Percentiles rank a stretch among this genome's conserved stretches.
Evolutionary conservation across 2,797 vertebrate species (phyloP).

Genomic region (Simalia tracyae): DNA sequence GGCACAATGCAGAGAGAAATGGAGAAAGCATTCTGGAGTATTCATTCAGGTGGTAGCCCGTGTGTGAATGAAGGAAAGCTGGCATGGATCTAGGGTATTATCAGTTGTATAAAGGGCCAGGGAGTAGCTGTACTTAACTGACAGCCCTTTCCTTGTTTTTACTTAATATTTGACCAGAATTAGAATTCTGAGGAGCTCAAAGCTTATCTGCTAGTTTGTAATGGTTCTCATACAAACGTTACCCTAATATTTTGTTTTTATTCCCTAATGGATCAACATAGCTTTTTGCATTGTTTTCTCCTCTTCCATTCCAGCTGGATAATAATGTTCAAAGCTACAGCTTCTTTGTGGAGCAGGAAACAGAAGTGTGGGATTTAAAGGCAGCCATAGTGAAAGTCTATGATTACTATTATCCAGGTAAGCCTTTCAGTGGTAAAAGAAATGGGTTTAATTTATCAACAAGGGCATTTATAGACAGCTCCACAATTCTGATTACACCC

Average conservation of each 20-base stretch:
- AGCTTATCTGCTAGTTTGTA: neutral
- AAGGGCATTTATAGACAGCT: accelerated
- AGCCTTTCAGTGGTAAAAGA: neutral
- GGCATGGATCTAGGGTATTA: neutral
- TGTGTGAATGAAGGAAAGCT: neutral
- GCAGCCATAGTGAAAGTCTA: slow-evolving; percentile 63
- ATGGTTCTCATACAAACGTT: neutral
- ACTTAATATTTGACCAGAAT: neutral
- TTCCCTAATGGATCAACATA: neutral
- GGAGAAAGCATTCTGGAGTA: neutral
- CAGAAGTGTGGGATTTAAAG: slow-evolving; percentile 69
- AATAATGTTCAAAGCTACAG: slow-evolving; percentile 49
- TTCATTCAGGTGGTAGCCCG: neutral
- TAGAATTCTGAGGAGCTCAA: neutral
- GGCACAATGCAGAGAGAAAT: neutral
- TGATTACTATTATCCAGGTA: slow-evolving; percentile 73
- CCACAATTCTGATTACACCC: too few species aligned
- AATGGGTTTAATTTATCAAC: neutral
- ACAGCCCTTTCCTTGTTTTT: neutral
- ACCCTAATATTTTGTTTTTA: neutral
- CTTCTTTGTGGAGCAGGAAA: slow-evolving; percentile 65
- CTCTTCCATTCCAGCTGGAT: slow-evolving; percentile 50
- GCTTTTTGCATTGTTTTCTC: neutral
- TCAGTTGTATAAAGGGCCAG: neutral
- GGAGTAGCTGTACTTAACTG: neutral